Conservation (phyloP, 2,888 invertebrate species). For the Merodon equestris region DNA sequence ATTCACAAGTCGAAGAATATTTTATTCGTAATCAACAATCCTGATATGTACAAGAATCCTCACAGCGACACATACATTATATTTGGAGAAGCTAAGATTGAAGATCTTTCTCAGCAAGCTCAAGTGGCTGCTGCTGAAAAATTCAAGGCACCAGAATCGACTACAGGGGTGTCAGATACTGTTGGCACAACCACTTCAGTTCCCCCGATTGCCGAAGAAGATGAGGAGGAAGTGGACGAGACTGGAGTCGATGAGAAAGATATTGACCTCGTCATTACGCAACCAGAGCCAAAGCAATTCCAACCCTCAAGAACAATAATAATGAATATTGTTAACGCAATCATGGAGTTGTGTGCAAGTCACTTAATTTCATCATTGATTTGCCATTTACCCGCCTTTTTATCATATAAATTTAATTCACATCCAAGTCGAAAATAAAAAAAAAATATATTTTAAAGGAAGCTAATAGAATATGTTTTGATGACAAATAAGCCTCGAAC, state of each 20-base stretch:
- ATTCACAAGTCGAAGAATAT: conserved; percentile 99
- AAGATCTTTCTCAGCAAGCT: conserved; percentile 97
- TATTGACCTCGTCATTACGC: conserved; percentile 98
- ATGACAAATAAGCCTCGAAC: too few relatives aligned
- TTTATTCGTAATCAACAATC: conserved; percentile 98
- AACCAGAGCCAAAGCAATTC: conserved; percentile 93
- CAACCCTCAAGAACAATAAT: conserved; percentile 96
- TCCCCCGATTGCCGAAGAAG: conserved; percentile 94
- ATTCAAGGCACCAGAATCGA: conserved; percentile 95
- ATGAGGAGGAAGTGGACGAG: conserved; percentile 96
- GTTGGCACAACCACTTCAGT: conserved; percentile 85
- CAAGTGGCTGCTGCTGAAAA: conserved; percentile 99
- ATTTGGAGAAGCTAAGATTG: conserved; percentile 99
- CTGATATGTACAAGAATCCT: conserved; percentile 98
- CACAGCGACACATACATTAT: conserved; percentile 99
- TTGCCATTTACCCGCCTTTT: conserved; percentile 74
- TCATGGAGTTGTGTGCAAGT: conserved; percentile 85
- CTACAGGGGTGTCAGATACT: conserved; percentile 84
- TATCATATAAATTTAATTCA: conserved; percentile 58
- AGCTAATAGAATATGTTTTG: too few relatives aligned
- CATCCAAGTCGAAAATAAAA: conserved; percentile 45
- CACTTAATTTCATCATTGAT: conserved; percentile 56
- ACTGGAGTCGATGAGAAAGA: conserved; percentile 98
- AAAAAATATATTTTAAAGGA: too few relatives aligned
- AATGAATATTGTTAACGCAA: conserved; percentile 99